Percentiles rank a stretch among this genome's conserved stretches.
phyloP scores from a whole-genome alignment of 2,113 vertebrate genomes.

The Oostethus manadensis region DNA sequence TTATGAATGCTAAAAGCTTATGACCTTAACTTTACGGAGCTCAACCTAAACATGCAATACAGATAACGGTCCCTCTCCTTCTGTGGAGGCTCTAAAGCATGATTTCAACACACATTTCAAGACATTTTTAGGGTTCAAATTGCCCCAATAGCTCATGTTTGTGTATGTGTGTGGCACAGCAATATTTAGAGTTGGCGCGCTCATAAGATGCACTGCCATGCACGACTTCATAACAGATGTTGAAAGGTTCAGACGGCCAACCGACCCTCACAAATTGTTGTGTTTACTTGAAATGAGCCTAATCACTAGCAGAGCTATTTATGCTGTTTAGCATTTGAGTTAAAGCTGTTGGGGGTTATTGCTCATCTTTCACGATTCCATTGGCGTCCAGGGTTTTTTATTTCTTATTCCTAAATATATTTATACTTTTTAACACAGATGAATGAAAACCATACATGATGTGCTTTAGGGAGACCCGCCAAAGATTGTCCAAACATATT shows the following conservation, averaged over 20 bases:
- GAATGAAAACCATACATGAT: neutral
- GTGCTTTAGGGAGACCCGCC: neutral
- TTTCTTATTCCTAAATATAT: neutral
- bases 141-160: constrained; percentile 4
- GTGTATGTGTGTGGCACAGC: constrained; percentile 10
- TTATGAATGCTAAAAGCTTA: neutral
- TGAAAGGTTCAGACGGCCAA: constrained; percentile 24
- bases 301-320: constrained; percentile 18
- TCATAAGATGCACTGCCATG: constrained; percentile 27
- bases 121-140: neutral
- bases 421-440: neutral
- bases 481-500: neutral
- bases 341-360: neutral
- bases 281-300: constrained; percentile 36
- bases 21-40: constrained; percentile 15
- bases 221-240: constrained; percentile 58
- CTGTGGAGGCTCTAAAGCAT: neutral
- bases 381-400: neutral
- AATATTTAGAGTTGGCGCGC: neutral
- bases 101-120: neutral
- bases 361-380: neutral
- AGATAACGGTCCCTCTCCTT: neutral
- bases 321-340: neutral
- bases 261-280: constrained; percentile 31
- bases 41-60: neutral